Evolutionary conservation across 2,113 vertebrate genomes (phyloP).

Genomic region (Propithecus coquereli): DNA sequence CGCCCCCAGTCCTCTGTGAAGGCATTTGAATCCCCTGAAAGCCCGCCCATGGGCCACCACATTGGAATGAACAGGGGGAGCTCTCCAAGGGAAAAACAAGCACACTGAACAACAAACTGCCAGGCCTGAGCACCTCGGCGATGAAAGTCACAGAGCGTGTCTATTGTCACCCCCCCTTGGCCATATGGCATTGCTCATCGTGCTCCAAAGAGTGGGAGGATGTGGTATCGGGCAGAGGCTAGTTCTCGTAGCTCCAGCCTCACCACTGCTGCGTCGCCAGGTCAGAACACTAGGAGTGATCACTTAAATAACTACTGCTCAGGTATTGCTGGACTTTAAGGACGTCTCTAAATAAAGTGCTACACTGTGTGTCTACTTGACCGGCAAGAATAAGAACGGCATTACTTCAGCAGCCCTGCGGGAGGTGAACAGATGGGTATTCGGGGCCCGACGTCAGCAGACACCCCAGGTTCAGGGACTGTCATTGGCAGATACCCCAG

Average conservation of each 20-base stretch:
- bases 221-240: accelerated
- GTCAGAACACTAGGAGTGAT: not conserved
- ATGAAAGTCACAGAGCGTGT: not conserved
- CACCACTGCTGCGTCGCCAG: not conserved
- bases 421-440: too few relatives aligned
- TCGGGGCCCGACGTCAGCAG: not conserved
- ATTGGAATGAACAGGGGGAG: not conserved
- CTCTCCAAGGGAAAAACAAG: not conserved
- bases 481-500: not conserved
- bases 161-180: not conserved
- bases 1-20: not conserved
- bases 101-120: accelerated
- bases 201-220: not conserved
- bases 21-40: accelerated
- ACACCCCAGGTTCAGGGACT: not conserved
- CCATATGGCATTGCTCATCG: accelerated
- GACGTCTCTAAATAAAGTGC: not conserved
- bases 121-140: too few relatives aligned
- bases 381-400: not conserved
- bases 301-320: not conserved
- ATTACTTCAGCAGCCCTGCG: too few relatives aligned
- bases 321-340: not conserved
- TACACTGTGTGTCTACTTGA: not conserved
- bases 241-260: accelerated
- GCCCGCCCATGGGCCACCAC: not conserved